phyloP scores from a whole-genome alignment of 1,140 invertebrate species.

The Paralvinella palmiformis region DNA sequence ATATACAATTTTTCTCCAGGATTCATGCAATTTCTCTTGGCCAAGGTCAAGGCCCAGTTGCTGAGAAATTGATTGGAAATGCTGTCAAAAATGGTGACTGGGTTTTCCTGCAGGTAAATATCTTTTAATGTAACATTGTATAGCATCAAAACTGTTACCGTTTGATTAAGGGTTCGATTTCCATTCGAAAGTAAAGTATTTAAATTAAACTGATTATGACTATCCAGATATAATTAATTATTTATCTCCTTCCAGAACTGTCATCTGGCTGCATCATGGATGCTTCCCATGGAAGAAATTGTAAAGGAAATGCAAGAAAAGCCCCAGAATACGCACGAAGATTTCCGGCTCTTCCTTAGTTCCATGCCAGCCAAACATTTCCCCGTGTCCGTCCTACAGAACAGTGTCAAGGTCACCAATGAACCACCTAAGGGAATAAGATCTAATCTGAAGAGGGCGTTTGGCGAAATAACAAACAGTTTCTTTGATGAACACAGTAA shows the following conservation, averaged over 20 bases:
- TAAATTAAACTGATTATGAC: no score
- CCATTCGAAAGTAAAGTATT: no score
- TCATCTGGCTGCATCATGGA: constrained; percentile 51
- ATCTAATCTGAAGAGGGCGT: constrained; percentile 65
- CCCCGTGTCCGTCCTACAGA: constrained; percentile 50
- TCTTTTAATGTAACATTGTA: no score
- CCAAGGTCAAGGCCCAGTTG: constrained; percentile 52
- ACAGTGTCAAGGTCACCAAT: constrained; percentile 53
- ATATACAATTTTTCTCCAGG: constrained; percentile 7
- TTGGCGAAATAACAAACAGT: constrained; percentile 42
- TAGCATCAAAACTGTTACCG: no score
- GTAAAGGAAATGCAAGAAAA: constrained; percentile 45
- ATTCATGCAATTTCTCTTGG: constrained; percentile 55
- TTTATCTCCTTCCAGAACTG: constrained; percentile 41
- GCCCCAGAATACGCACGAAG: constrained; percentile 42
- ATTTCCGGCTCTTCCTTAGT: constrained; percentile 49
- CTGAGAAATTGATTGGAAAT: constrained; percentile 47
- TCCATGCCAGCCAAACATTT: constrained; percentile 50
- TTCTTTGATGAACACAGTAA: constrained; percentile 76
- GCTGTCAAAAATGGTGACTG: constrained; percentile 48
- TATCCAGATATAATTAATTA: no score
- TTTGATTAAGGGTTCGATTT: no score
- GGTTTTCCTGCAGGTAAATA: constrained; percentile 50
- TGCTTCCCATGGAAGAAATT: constrained; percentile 47
- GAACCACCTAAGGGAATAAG: constrained; percentile 52